A percentile compares a stretch with the other conserved stretches of the same genome.
Evolutionary conservation across 2,113 vertebrate species (phyloP).

Genomic region (Megaptera novaeangliae): DNA sequence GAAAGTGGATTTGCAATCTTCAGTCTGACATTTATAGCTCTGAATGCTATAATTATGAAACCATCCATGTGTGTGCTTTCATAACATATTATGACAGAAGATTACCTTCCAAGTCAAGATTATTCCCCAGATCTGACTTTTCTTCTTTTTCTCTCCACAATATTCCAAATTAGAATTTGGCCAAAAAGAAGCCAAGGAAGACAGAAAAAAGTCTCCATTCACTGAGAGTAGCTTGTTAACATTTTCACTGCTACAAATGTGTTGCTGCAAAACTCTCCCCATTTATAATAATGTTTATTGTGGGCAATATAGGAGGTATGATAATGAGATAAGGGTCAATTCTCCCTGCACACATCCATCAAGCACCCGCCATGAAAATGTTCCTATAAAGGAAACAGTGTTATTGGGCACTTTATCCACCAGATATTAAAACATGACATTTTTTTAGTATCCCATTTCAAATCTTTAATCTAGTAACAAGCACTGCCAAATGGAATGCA

Average conservation of each 20-base stretch:
- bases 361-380: rapidly evolving
- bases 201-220: neutral
- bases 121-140: slow-evolving; percentile 47
- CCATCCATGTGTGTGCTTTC: slow-evolving; percentile 52
- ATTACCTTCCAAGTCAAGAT: slow-evolving; percentile 61
- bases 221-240: slow-evolving; percentile 4
- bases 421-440: neutral
- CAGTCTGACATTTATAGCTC: slow-evolving; percentile 40
- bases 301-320: neutral
- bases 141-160: slow-evolving; percentile 42
- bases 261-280: neutral
- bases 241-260: slow-evolving; percentile 7
- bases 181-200: slow-evolving; percentile 30
- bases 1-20: slow-evolving; percentile 50
- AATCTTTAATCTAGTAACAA: neutral
- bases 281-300: neutral
- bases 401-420: neutral
- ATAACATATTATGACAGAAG: slow-evolving; percentile 62
- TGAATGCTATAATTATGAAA: slow-evolving; percentile 67
- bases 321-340: neutral
- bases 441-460: neutral
- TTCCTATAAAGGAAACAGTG: neutral
- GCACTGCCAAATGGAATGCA: neutral
- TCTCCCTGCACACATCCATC: neutral
- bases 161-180: slow-evolving; percentile 57